A percentile compares a stretch with the other conserved stretches of the same genome.
phyloP scores from a whole-genome alignment of 2,888 invertebrate species.

The Limnephilus auricula region DNA sequence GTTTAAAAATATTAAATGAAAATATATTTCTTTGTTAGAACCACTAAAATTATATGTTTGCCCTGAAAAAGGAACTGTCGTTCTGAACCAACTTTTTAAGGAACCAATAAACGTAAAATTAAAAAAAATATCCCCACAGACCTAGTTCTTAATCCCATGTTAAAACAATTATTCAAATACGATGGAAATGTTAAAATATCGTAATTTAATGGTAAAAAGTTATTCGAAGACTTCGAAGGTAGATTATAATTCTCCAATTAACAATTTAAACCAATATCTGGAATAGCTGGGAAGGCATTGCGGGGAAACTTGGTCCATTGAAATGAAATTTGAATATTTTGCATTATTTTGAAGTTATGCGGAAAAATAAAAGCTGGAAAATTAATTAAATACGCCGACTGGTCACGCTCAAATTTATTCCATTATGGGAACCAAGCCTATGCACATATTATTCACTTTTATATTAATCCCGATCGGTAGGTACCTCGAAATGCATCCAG shows the following conservation, averaged over 20 bases:
- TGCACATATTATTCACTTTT: background rate
- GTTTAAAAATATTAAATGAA: too few relatives aligned
- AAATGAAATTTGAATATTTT: slow-evolving; percentile 59
- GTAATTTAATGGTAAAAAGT: background rate
- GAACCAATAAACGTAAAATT: background rate
- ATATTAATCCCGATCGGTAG: background rate
- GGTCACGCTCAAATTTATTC: slow-evolving; percentile 55
- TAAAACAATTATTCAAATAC: background rate
- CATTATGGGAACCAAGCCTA: background rate
- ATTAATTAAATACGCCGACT: slow-evolving; percentile 58
- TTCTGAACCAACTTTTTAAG: too few relatives aligned
- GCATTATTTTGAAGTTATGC: slow-evolving; percentile 57
- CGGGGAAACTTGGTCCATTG: slow-evolving; percentile 39
- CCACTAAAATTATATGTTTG: too few relatives aligned
- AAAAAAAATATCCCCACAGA: background rate
- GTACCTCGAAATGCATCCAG: too few relatives aligned
- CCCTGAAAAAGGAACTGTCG: too few relatives aligned
- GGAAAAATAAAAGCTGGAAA: slow-evolving; percentile 58
- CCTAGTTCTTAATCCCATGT: background rate
- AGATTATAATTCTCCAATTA: slow-evolving; percentile 12
- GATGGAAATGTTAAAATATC: background rate
- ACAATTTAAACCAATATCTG: slow-evolving; percentile 33
- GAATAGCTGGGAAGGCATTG: slow-evolving; percentile 1
- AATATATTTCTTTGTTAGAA: too few relatives aligned
- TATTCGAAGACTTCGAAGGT: background rate